A percentile compares a stretch with the other conserved stretches of the same genome.
These are phyloP conservation scores for Neodiprion fabricii DNA, from an alignment of 1,140 invertebrate genomes.

Conservation along the genomic window DNA sequence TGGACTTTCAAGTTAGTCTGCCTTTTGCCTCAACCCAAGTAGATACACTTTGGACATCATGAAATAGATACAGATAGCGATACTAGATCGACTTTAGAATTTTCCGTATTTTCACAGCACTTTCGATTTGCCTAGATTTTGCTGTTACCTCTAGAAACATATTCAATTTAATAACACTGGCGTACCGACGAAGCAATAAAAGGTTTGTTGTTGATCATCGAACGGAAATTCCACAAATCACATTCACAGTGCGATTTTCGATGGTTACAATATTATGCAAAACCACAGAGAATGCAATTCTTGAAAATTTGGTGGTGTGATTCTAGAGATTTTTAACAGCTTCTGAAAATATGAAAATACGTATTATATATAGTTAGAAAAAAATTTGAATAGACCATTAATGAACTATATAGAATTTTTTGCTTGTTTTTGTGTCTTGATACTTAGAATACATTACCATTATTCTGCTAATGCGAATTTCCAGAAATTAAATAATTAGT, in stretches of 20 bases:
- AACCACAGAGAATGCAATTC: background rate
- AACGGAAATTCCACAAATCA: background rate
- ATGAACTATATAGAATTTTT: background rate
- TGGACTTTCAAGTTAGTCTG: background rate
- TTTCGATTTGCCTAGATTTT: slow-evolving; percentile 2
- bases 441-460: background rate
- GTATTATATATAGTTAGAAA: slow-evolving; percentile 6
- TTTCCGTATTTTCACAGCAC: slow-evolving; percentile 5
- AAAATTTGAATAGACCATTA: background rate
- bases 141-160: slow-evolving; percentile 2
- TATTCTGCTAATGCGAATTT: background rate
- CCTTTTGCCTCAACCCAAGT: slow-evolving; percentile 6
- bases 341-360: background rate
- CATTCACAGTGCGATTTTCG: background rate
- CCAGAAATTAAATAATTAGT: slow-evolving; percentile 3
- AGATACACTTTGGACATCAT: background rate
- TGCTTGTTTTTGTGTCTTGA: background rate
- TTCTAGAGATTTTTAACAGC: slow-evolving; percentile 4
- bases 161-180: background rate
- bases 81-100: slow-evolving; percentile 5
- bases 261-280: background rate
- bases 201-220: background rate
- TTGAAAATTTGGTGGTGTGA: slow-evolving; percentile 5
- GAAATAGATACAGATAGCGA: background rate
- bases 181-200: background rate